phyloP scores from a whole-genome alignment of 2,797 vertebrate genomes.

The Sarcophilus harrisii region DNA sequence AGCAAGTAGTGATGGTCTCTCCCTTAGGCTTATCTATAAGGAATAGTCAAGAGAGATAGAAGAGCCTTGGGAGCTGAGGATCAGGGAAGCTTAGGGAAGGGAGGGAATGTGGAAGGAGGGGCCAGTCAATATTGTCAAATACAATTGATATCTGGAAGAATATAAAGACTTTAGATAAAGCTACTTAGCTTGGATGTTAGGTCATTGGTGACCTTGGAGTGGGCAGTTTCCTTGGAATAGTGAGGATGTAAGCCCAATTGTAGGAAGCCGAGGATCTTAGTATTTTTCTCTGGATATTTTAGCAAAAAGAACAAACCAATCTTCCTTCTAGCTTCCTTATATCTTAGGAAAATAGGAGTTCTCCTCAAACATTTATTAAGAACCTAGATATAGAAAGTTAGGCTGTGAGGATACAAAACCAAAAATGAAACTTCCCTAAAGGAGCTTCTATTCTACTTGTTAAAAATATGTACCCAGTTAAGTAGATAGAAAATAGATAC shows the following conservation, averaged over 20 bases:
- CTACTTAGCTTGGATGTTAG: not conserved
- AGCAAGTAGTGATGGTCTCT: not conserved
- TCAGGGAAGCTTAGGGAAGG: not conserved
- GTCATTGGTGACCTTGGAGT: not conserved
- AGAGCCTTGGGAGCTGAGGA: not conserved
- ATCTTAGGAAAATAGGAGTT: not conserved
- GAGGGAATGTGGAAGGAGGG: not conserved
- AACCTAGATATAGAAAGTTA: not conserved
- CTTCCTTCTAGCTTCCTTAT: not conserved
- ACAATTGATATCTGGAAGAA: not conserved
- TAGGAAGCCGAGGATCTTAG: not conserved
- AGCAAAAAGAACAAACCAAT: not conserved
- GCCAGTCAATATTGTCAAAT: not conserved
- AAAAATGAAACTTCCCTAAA: not conserved
- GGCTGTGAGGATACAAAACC: not conserved
- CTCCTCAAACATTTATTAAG: not conserved
- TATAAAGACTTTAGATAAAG: not conserved
- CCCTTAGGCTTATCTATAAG: not conserved
- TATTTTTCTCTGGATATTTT: not conserved
- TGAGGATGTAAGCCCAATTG: not conserved
- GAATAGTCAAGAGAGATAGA: not conserved
- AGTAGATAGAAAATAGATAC: not conserved
- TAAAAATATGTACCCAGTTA: not conserved
- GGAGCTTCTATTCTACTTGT: not conserved
- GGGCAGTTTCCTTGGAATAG: not conserved